Evolutionary conservation across 2,888 invertebrate species (phyloP), one percentile per base, ranked within the genome.

Genomic region (Lasius fuliginosus): DNA sequence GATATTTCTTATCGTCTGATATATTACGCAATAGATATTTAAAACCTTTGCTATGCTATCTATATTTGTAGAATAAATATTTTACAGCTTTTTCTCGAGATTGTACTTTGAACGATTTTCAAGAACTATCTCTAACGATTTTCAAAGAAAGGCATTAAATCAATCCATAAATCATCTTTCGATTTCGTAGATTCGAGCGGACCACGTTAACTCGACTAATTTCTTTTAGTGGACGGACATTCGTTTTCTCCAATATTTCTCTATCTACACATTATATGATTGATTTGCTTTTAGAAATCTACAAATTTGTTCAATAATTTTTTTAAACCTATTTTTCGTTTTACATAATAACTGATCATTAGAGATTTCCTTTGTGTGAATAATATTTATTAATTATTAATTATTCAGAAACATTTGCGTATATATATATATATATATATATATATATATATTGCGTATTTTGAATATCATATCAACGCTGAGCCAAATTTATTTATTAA

Each of bases 91-190:
- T 23, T 71, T 46, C 42, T 74, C 60, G 12, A 23, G 69, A 60
- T 6, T 46, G 46, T 71, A 64, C 64, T 46, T 73, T 49, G 60
- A 56, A 81, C 53, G 69, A 62, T 53, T 74, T 27, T 62, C 1
- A 62, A 58, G 62, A 86, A 67, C 33, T 73, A 58, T 68, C 74
- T 73, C 33, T 40, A 11, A 15, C 23, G 64, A 64, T 84, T 82
- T 86, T 82, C 86, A 68, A 69, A 64, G 88, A 79, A 84, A 58
- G 49, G 53, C 68, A 53, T 60, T 62, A 23, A 65, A 8, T 36
- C 82, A 58, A 69, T 75, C 64, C 86, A 86, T 89, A 89, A 89
- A 89, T 89, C 86, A 86, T 82, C 36, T 36, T 71, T 83, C 58
- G 71, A 87, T 88, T 85, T 89, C 84, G 40, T 79, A 74, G 75